These are phyloP conservation scores for Panurus biarmicus DNA, from an alignment of 2,113 vertebrate species.

Conservation along the genomic window DNA sequence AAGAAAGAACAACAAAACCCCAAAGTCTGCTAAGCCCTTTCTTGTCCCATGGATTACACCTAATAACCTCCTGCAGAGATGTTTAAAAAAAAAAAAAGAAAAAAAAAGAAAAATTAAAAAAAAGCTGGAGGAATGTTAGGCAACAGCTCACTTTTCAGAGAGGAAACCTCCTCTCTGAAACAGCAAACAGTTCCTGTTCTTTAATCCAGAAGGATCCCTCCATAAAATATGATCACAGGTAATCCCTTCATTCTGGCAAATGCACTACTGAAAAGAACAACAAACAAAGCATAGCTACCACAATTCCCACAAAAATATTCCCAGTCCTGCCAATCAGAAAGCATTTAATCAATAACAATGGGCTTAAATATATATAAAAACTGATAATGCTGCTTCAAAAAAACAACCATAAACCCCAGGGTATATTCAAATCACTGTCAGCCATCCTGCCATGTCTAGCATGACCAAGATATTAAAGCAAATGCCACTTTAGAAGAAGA, in stretches of 20 bases:
- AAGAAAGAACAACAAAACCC: not conserved
- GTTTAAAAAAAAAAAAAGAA: not conserved
- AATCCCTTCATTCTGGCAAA: not conserved
- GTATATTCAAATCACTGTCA: not conserved
- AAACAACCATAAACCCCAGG: not conserved
- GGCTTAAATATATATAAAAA: not conserved
- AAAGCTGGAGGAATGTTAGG: not conserved
- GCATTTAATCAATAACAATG: not conserved
- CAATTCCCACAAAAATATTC: not conserved
- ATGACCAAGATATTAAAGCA: not conserved
- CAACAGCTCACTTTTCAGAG: not conserved
- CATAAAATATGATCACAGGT: not conserved
- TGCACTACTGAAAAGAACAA: fast-evolving
- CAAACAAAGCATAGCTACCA: not conserved
- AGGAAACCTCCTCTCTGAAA: too few relatives aligned
- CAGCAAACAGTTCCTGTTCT: not conserved
- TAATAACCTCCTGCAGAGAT: not conserved
- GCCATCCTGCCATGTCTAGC: not conserved
- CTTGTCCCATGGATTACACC: not conserved
- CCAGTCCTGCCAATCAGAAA: not conserved
- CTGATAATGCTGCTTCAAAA: not conserved
- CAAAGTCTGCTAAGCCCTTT: not conserved
- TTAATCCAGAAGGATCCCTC: not conserved
- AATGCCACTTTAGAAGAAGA: not conserved
- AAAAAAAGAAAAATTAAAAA: too few relatives aligned